These are phyloP conservation scores for Noctua janthe DNA, from an alignment of 2,888 invertebrate species.

Conservation along the genomic window DNA sequence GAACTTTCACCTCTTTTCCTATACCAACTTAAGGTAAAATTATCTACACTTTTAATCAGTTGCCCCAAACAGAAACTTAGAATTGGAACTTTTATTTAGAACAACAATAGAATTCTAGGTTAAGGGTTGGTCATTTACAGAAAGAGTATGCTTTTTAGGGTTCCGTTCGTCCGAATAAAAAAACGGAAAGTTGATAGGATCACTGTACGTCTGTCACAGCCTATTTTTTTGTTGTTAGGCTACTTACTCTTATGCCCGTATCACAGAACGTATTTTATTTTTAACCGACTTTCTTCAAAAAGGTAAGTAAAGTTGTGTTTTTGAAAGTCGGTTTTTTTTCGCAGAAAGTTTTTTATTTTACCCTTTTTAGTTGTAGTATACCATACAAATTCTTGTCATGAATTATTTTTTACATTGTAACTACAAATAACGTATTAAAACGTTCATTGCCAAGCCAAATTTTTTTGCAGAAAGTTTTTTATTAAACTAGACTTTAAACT, in stretches of 20 bases:
- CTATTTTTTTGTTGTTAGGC: not conserved
- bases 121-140: not conserved
- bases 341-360: too few relatives aligned
- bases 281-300: not conserved
- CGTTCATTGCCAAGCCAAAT: too few relatives aligned
- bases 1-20: constrained; percentile 47
- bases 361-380: too few relatives aligned
- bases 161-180: not conserved
- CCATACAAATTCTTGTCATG: too few relatives aligned
- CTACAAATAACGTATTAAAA: too few relatives aligned
- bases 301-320: too few relatives aligned
- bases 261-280: not conserved
- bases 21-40: constrained; percentile 16
- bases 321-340: too few relatives aligned
- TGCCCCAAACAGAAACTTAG: not conserved
- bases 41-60: constrained; percentile 51
- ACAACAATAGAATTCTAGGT: constrained; percentile 2
- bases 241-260: not conserved
- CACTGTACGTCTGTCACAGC: not conserved
- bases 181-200: not conserved
- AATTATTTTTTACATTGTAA: too few relatives aligned
- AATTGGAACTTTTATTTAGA: constrained; percentile 7
- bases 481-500: not conserved
- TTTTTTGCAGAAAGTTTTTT: too few relatives aligned
- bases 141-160: not conserved